A percentile compares a stretch with the other conserved stretches of the same genome.
phyloP scores from a whole-genome alignment of 37 sponge, comb jelly and placozoan species.

The Crambe crambe region DNA sequence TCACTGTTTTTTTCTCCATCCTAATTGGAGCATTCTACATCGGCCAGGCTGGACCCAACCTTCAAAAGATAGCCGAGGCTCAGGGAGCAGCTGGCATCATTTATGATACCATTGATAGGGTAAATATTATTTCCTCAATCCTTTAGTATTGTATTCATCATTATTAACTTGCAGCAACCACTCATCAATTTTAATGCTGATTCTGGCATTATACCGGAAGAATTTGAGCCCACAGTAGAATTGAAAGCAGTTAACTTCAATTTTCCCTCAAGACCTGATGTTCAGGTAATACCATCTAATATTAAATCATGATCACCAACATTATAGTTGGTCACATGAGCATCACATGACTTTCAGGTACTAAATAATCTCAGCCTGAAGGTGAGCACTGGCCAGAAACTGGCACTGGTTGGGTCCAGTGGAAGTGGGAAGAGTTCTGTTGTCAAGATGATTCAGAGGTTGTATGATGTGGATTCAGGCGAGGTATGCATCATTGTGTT shows the following conservation, averaged over 20 bases:
- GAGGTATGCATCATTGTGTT: no score
- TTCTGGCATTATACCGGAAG: slow-evolving; percentile 40
- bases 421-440: slow-evolving; percentile 89
- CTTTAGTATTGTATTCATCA: no score
- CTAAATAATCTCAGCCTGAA: slow-evolving; percentile 52
- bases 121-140: no score
- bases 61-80: slow-evolving; percentile 59
- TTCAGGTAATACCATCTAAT: no score
- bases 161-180: no score
- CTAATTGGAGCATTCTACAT: slow-evolving; percentile 76
- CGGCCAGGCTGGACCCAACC: slow-evolving; percentile 71
- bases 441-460: slow-evolving; percentile 73
- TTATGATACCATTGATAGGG: slow-evolving; percentile 80
- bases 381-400: slow-evolving; percentile 54
- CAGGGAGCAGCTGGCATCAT: slow-evolving; percentile 61
- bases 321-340: neutral
- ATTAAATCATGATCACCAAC: no score
- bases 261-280: slow-evolving; percentile 68
- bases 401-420: slow-evolving; percentile 85
- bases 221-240: slow-evolving; percentile 37
- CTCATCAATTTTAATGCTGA: slow-evolving; percentile 55
- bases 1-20: slow-evolving; percentile 70
- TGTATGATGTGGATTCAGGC: slow-evolving; percentile 69
- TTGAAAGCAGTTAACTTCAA: slow-evolving; percentile 59
- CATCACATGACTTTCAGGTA: slow-evolving; percentile 14